Evolutionary conservation across 2,113 vertebrate genomes (phyloP), one percentile per base, ranked within the genome.

Genomic region (Maccullochella peelii): DNA sequence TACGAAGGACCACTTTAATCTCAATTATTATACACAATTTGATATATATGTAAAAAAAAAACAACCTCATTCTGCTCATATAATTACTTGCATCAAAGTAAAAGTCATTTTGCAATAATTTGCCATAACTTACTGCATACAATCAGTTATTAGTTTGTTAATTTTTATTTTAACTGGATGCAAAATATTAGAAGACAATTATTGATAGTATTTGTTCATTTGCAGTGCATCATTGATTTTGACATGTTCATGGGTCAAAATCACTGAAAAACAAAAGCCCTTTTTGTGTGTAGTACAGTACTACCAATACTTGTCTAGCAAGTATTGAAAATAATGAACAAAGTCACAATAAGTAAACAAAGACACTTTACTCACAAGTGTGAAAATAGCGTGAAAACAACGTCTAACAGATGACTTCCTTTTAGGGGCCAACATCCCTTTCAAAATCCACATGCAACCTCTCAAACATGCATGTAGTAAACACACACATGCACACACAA

Each of bases 351-450:
- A 67, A 18, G 8, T n/a, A 58, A 89, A 89, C 86, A 88, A 89
- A 90, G 81, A 80, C 71, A 65, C 69, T 65, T 62, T 1, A 66
- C n/a, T 59, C 49, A 21, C 25, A 40, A 57, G 44, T 68, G 59
- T 85, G 84, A 76, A 88, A 83, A 91, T 78, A 78, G 72, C 68
- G 55, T 69, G 55, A 87, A 88, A 90, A 90, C 82, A 72, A 83
- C 8, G 30, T 15, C 76, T 83, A 81, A 86, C 89, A 87, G 73
- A 92, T 89, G 81, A 92, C 89, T 94, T 94, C 90, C 92, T 90
- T 71, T 42, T 33, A 25, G 68, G 16, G 84, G 78, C 70, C 82
- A 81, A 93, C 90, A 91, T 92, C 90, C 89, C 89, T 82, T 33
- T 86, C 79, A 76, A 67, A 80, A 79, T 86, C 55, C 81, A 77